A percentile compares a stretch with the other conserved stretches of the same genome.
These are phyloP conservation scores for Ips nitidus DNA, from an alignment of 1,140 invertebrate genomes.

Conservation along the genomic window DNA sequence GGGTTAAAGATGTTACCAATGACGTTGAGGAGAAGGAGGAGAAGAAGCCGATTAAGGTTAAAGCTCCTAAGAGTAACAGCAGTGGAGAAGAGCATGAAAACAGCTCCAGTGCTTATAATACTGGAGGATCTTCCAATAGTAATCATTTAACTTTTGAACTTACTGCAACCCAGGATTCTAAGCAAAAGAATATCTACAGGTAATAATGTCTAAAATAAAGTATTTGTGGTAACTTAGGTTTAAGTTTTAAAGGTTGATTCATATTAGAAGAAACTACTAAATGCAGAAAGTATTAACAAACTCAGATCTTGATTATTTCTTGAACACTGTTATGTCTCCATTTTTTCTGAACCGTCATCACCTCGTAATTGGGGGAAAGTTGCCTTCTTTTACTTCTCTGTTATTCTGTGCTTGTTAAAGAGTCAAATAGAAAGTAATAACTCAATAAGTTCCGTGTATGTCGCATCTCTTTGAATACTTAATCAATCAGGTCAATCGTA, in stretches of 20 bases:
- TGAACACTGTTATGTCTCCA: too few species aligned
- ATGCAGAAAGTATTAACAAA: too few species aligned
- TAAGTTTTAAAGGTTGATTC: not conserved
- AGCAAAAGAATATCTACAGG: constrained; percentile 52
- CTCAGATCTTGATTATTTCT: too few species aligned
- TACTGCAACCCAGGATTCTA: constrained; percentile 54
- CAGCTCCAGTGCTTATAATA: constrained; percentile 76
- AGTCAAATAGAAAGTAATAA: too few species aligned
- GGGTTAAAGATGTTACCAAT: constrained; percentile 43
- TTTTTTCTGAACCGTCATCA: too few species aligned
- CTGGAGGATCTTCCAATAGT: constrained; percentile 73
- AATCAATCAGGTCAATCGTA: too few species aligned
- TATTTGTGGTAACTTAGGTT: not conserved
- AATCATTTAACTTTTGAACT: constrained; percentile 66
- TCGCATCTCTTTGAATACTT: too few species aligned
- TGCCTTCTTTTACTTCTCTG: too few species aligned
- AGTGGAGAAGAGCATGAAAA: constrained; percentile 63
- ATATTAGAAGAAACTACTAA: too few species aligned
- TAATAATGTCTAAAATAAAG: constrained; percentile 1
- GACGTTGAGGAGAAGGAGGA: constrained; percentile 31
- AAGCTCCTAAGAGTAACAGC: constrained; percentile 57
- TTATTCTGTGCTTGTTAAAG: too few species aligned
- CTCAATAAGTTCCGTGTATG: too few species aligned
- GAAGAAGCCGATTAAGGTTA: constrained; percentile 34
- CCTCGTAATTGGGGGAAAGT: too few species aligned